Evolutionary conservation across 2,888 invertebrate genomes (phyloP).

Genomic region (Chymomyza procnemis): DNA sequence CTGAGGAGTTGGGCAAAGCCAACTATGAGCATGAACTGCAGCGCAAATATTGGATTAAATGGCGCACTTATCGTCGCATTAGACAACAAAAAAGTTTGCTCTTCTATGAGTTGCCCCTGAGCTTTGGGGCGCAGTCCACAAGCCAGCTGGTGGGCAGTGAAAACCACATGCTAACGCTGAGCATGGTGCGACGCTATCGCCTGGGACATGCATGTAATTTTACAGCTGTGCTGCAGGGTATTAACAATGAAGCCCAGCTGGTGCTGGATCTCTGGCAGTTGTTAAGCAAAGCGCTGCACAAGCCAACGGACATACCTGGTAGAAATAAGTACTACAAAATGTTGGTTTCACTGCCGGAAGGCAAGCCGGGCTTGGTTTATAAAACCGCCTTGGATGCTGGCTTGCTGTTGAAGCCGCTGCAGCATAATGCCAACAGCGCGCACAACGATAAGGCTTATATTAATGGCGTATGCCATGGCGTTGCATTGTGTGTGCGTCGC

Average conservation of each 20-base stretch:
- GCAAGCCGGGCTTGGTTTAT: constrained; percentile 60
- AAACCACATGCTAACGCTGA: constrained; percentile 69
- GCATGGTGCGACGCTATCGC: constrained; percentile 80
- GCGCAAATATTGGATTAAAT: constrained; percentile 78
- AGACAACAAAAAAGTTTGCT: constrained; percentile 80
- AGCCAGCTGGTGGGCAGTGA: constrained; percentile 53
- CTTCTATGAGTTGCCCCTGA: constrained; percentile 81
- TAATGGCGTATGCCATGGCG: constrained; percentile 52
- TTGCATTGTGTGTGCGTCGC: constrained; percentile 76
- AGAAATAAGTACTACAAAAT: constrained; percentile 70
- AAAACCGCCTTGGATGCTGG: constrained; percentile 69
- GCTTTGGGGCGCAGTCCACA: constrained; percentile 78
- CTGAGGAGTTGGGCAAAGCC: constrained; percentile 20
- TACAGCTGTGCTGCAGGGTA: constrained; percentile 50
- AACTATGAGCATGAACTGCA: constrained; percentile 72
- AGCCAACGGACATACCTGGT: constrained; percentile 46
- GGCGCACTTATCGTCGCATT: constrained; percentile 78
- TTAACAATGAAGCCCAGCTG: constrained; percentile 38
- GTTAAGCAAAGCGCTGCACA: constrained; percentile 39
- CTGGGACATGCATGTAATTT: constrained; percentile 76
- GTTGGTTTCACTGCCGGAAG: constrained; percentile 66
- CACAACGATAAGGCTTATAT: constrained; percentile 47
- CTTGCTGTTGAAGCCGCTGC: constrained; percentile 50
- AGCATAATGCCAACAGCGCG: not conserved
- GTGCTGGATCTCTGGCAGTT: constrained; percentile 68